A percentile compares a stretch with the other conserved stretches of the same genome.
These are phyloP conservation scores for Melanerpes formicivorus DNA, from an alignment of 2,113 vertebrate species.

Conservation along the genomic window DNA sequence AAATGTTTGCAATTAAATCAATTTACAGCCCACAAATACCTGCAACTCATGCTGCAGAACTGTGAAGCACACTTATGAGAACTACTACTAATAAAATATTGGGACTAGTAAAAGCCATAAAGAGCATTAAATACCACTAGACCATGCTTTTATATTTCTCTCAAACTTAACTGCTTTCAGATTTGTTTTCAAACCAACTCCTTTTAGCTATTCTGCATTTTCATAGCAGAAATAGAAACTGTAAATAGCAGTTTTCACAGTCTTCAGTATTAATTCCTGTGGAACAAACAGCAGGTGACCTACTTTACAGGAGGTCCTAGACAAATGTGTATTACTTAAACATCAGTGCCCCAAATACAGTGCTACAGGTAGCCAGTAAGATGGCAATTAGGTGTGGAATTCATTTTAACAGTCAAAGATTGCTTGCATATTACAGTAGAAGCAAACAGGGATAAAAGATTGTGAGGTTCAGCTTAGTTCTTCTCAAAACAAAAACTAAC, in stretches of 20 bases:
- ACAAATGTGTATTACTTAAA: slow-evolving; percentile 24
- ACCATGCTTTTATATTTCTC: not conserved
- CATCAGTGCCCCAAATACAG: not conserved
- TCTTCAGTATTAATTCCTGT: not conserved
- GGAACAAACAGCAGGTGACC: slow-evolving; percentile 73
- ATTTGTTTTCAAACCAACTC: not conserved
- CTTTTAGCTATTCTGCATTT: not conserved
- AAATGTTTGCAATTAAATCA: not conserved
- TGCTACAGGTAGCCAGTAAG: not conserved
- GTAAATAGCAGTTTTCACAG: not conserved
- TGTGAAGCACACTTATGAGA: not conserved
- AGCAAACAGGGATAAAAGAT: not conserved
- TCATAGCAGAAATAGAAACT: not conserved
- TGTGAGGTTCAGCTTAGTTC: not conserved
- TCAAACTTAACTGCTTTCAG: not conserved
- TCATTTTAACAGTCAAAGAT: not conserved
- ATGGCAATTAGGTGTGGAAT: not conserved
- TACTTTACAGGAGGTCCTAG: slow-evolving; percentile 60
- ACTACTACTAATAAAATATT: not conserved
- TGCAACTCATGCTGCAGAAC: not conserved
- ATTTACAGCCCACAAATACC: not conserved
- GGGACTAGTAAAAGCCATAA: not conserved
- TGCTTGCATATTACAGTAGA: not conserved
- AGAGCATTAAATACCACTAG: not conserved
- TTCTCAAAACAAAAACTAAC: not conserved